phyloP scores from a whole-genome alignment of 2,888 invertebrate genomes.

The Sabatieria punctata region DNA sequence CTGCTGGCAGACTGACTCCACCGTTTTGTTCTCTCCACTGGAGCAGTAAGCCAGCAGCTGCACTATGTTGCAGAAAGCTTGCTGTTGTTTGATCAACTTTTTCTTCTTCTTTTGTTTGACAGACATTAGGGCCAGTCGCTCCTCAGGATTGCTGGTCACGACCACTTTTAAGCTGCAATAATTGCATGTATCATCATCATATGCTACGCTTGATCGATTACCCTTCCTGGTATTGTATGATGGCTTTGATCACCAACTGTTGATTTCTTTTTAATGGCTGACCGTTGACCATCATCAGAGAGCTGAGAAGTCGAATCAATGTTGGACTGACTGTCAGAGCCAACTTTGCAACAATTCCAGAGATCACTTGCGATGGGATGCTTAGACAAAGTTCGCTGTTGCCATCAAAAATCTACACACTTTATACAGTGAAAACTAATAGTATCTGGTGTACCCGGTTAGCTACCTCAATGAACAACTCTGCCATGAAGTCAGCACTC shows the following conservation, averaged over 20 bases:
- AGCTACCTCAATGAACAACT: slow-evolving; percentile 6
- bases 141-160: slow-evolving; percentile 17
- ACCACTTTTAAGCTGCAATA: slow-evolving; percentile 28
- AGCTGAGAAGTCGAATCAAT: neutral
- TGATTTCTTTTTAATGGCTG: slow-evolving; percentile 22
- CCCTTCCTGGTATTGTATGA: slow-evolving; percentile 26
- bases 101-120: neutral
- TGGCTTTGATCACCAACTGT: slow-evolving; percentile 33
- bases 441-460: neutral
- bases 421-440: neutral
- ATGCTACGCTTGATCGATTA: neutral
- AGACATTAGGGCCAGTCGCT: neutral
- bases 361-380: neutral
- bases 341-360: neutral
- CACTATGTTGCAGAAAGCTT: slow-evolving; percentile 18
- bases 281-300: neutral
- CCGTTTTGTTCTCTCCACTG: too few species aligned
- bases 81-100: neutral
- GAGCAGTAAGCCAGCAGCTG: slow-evolving; percentile 33
- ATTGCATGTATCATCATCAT: neutral
- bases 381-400: neutral
- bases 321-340: neutral
- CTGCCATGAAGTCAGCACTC: neutral
- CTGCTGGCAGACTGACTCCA: slow-evolving; percentile 34
- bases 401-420: neutral